Base-by-base conservation (phyloP, 2,113 vertebrate species). In the Brachyistius frenatus region DNA sequence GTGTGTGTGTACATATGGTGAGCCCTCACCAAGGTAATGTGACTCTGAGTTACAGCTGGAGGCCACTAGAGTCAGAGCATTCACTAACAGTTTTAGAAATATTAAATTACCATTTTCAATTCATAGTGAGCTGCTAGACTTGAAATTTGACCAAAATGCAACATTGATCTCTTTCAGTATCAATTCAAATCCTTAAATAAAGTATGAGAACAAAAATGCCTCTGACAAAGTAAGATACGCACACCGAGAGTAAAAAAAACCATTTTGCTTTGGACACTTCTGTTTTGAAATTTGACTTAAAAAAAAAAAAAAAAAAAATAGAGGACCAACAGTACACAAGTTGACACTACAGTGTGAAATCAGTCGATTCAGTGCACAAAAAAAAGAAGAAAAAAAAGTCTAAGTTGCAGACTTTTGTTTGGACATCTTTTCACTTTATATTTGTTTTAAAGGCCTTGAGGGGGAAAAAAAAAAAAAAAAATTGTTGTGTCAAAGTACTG, bases 71-170 rank as follows among this genome's bases (percentile, higher is more conserved):
- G 64, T 53, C 64, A 72, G 33, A 80, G 69, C 78, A 86, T 88
- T 83, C 67, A 82, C 56, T 68, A 37, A 31, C 56, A 61, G 68
- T 75, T 71, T 83, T 64, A 65, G 58, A 72, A 73, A 87, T 88
- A 89, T 89, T 60, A 80, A 56, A 78, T 90, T 93, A 78, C 87
- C 68, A 31, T 56, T 77, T 63, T 83, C 58, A 71, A 64, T 80
- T 76, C 70, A 83, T 3, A 15, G 44, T 52, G 37, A 57, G 32
- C 16, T 53, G 33, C 68, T 30, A 46, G 32, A 67, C 35, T 49
- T 63, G 89, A 82, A 89, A 92, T 69, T n/a, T 74, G 52, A 90
- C 37, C 56, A 73, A 62, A 78, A 66, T 1, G 6, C 5, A 49
- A 67, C 53, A 66, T 11, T 65, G 66, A 65, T 67, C 64, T 76